Conservation (phyloP, 2,113 vertebrate species). For the Cnemophilus loriae region DNA sequence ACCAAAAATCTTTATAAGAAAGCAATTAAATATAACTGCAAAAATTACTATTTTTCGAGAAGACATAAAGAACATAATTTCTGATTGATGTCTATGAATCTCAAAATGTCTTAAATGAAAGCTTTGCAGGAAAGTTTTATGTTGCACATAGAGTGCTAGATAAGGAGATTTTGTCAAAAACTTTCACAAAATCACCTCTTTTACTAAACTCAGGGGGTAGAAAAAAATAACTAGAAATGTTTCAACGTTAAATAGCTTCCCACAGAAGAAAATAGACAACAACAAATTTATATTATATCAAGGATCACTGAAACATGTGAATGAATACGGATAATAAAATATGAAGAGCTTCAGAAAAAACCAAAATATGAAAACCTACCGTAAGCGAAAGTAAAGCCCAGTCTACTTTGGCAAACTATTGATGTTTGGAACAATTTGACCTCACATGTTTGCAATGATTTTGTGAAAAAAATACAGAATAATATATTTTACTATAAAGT, state of each 20-base stretch:
- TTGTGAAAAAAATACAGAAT: neutral
- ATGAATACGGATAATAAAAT: neutral
- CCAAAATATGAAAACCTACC: neutral
- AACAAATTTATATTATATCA: neutral
- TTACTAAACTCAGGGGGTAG: neutral
- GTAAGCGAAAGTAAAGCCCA: neutral
- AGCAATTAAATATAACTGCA: neutral
- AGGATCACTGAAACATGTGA: neutral
- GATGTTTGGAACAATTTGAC: neutral
- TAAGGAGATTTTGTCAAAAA: constrained; percentile 13
- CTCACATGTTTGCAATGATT: neutral
- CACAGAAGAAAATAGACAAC: neutral
- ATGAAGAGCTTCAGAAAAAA: neutral
- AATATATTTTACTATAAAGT: neutral
- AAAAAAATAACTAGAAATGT: constrained; percentile 25
- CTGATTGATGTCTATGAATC: neutral
- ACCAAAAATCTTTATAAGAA: neutral
- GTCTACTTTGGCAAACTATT: neutral
- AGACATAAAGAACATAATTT: neutral
- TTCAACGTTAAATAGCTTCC: neutral
- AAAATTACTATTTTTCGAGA: neutral
- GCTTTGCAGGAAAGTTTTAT: neutral
- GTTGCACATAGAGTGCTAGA: neutral
- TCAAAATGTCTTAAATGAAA: neutral
- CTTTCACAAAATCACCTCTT: neutral